Percentiles rank a stretch among this genome's conserved stretches.
Conservation (phyloP, 2,113 vertebrate genomes). For the Haliaeetus leucogaster region DNA sequence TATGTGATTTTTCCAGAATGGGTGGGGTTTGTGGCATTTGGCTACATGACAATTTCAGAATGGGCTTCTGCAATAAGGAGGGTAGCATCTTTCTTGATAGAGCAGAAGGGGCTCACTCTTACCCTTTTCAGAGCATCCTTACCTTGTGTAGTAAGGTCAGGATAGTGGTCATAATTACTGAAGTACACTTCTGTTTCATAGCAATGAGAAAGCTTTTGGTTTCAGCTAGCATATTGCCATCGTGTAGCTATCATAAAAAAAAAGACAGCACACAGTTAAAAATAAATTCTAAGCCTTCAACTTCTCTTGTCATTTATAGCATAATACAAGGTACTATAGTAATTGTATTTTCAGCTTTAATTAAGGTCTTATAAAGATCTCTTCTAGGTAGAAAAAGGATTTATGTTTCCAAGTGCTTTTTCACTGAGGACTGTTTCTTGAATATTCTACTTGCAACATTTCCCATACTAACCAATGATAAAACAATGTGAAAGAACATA, state of each 20-base stretch:
- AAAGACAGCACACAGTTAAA: background rate
- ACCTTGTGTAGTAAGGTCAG: conserved; percentile 89
- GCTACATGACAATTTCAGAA: background rate
- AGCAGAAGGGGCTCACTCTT: background rate
- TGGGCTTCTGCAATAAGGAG: background rate
- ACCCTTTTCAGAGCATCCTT: background rate
- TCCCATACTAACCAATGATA: background rate
- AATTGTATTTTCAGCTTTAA: background rate
- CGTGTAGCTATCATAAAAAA: conserved; percentile 72
- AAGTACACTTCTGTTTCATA: conserved; percentile 72
- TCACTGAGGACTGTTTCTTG: background rate
- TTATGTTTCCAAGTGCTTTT: background rate
- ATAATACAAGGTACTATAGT: background rate
- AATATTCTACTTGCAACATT: background rate
- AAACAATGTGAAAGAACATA: background rate
- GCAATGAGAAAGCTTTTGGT: conserved; percentile 70
- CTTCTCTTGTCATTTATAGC: background rate
- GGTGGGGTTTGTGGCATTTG: background rate
- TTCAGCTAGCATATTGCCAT: conserved; percentile 60
- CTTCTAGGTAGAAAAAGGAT: background rate
- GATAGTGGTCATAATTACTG: conserved; percentile 70
- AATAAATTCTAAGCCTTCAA: background rate
- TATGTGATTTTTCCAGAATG: background rate
- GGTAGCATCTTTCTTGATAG: background rate
- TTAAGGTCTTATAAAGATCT: background rate